Base-by-base conservation (phyloP, 2,888 invertebrate genomes). In the Drosophila neoperkinsi region DNA sequence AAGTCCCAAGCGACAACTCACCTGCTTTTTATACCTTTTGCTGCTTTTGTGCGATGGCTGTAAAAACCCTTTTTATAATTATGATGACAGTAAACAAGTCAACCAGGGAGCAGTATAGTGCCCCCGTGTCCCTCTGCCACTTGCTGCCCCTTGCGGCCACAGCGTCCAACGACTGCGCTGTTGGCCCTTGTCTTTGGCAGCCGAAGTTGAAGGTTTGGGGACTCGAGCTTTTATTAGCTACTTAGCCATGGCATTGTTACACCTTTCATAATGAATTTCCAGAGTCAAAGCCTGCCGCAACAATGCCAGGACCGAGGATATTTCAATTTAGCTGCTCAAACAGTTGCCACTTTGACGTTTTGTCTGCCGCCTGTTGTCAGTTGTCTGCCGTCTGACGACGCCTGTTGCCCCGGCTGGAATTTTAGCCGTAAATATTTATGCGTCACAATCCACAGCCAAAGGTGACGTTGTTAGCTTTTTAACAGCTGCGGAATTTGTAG, bases 261-360 rank as follows among this genome's bases (percentile, higher is more conserved):
- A 84, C 82, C 86, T 86, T 85, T 86, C 82, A 87, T 81, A 81
- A 81, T 81, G 81, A 81, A 81, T 81, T 76, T 80, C 43, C 78
- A 76, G 74, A 30, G 60, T 71, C 57, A 65, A 62, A 70, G 63
- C 65, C 66, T 68, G 79, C 81, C 84, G 59, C 81, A 84, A 86
- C 89, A 88, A 88, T 88, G 84, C 88, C 69, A 69, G 68, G 77
- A 77, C 83, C 72, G 61, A 79, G 87, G 84, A 88, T 88, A 88
- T 88, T 87, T 87, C 89, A 88, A 88, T 88, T 87, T 86, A 86
- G 82, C 84, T 79, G 59, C 87, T 86, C 87, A 88, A 88, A 88
- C 88, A 88, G 81, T 86, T 86, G 82, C 87, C 86, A 81, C 87
- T 84, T 87, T 87, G 89, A 86, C 89, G 87, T 88, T 88, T 82